A percentile compares a stretch with the other conserved stretches of the same genome.
Conservation (phyloP, 2,888 invertebrate genomes). For the Oscheius onirici region DNA sequence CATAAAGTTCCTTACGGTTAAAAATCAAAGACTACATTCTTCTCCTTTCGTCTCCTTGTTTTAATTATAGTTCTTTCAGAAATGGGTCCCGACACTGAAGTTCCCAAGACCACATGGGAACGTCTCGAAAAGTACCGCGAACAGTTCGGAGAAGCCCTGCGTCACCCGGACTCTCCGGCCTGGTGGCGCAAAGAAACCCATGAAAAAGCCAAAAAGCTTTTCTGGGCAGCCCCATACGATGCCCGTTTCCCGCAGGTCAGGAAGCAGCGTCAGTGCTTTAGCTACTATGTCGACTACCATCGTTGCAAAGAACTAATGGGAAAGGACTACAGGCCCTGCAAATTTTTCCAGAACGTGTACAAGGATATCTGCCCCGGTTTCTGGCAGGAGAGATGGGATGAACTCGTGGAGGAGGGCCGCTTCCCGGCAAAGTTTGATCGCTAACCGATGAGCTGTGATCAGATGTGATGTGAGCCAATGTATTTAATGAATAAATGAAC, state of each 20-base stretch:
- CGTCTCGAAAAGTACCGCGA: slow-evolving; percentile 61
- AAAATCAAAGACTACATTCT: no score
- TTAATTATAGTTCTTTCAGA: background rate
- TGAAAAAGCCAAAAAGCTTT: slow-evolving; percentile 60
- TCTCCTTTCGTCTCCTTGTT: no score
- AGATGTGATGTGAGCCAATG: no score
- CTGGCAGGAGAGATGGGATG: slow-evolving; percentile 71
- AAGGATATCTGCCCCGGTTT: slow-evolving; percentile 70
- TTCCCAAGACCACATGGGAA: slow-evolving; percentile 64
- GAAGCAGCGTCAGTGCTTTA: slow-evolving; percentile 70
- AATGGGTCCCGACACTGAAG: slow-evolving; percentile 63
- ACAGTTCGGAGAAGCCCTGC: slow-evolving; percentile 58
- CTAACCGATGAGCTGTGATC: no score
- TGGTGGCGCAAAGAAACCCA: slow-evolving; percentile 66
- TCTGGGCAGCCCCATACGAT: slow-evolving; percentile 85
- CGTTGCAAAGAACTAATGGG: slow-evolving; percentile 71
- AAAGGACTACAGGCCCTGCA: slow-evolving; percentile 70
- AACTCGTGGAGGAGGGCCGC: slow-evolving; percentile 67
- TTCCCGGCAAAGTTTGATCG: slow-evolving; percentile 71
- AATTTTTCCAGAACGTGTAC: slow-evolving; percentile 71
- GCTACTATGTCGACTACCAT: slow-evolving; percentile 71
- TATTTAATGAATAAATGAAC: no score
- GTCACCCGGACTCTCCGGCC: slow-evolving; percentile 67
- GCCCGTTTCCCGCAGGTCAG: slow-evolving; percentile 91
- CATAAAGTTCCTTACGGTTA: no score